phyloP scores from a whole-genome alignment of 2,797 vertebrate species.

The Brotogeris chrysoptera region DNA sequence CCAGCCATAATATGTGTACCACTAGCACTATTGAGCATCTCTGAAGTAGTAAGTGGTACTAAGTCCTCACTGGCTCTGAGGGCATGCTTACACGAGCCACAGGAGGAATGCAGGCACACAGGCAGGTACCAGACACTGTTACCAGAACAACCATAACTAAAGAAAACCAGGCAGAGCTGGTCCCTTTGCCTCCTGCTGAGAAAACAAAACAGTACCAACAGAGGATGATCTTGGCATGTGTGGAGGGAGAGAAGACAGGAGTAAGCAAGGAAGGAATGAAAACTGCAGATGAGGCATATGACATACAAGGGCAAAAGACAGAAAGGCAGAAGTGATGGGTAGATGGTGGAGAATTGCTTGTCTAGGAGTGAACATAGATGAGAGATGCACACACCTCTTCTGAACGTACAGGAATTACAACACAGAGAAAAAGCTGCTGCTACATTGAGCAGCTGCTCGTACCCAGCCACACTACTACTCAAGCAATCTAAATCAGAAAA shows the following conservation, averaged over 20 bases:
- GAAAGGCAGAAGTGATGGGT: not conserved
- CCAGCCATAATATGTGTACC: accelerated
- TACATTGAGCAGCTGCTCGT: not conserved
- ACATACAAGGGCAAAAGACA: not conserved
- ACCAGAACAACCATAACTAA: not conserved
- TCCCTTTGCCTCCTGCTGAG: not conserved
- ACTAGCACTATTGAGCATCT: not conserved
- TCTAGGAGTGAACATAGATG: not conserved
- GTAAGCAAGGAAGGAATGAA: not conserved
- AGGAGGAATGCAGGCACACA: not conserved
- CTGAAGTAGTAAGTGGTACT: not conserved
- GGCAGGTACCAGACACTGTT: not conserved
- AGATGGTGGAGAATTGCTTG: not conserved
- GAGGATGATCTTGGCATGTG: not conserved
- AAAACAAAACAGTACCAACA: not conserved
- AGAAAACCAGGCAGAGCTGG: not conserved
- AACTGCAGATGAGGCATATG: not conserved
- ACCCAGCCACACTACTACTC: not conserved
- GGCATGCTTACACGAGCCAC: not conserved
- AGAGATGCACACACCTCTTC: not conserved
- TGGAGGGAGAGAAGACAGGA: not conserved
- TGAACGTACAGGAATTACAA: not conserved
- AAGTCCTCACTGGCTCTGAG: not conserved
- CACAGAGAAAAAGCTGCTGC: not conserved
- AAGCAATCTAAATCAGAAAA: not conserved